Evolutionary conservation across 2,797 vertebrate species (phyloP).

Genomic region (Pseudochirops corinnae): DNA sequence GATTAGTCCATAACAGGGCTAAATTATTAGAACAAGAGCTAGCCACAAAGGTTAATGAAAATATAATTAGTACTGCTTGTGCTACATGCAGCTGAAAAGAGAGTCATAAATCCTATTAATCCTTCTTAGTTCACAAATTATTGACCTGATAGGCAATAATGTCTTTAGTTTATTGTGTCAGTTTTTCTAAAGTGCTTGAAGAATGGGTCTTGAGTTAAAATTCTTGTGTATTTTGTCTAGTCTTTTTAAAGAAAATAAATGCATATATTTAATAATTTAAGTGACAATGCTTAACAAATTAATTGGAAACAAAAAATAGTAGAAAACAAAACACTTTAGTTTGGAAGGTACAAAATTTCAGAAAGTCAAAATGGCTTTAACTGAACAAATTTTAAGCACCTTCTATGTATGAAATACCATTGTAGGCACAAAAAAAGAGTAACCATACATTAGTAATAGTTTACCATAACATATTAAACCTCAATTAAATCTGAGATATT

Average conservation of each 20-base stretch:
- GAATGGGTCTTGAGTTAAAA: slow-evolving; percentile 18
- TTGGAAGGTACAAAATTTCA: not conserved
- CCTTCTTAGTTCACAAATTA: slow-evolving; percentile 83
- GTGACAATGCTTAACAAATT: not conserved
- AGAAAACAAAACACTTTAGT: not conserved
- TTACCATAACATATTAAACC: not conserved
- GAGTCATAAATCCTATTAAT: slow-evolving; percentile 84
- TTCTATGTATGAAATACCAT: not conserved
- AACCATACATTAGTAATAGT: not conserved
- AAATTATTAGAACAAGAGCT: slow-evolving; percentile 85
- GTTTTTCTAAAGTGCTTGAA: slow-evolving; percentile 71
- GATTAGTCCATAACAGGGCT: slow-evolving; percentile 80
- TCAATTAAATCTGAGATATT: not conserved
- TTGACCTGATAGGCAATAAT: slow-evolving; percentile 83
- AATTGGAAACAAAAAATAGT: not conserved
- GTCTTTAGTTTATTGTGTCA: slow-evolving; percentile 71
- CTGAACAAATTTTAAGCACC: not conserved
- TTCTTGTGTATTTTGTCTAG: not conserved
- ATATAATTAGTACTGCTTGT: slow-evolving; percentile 84
- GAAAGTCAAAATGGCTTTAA: not conserved
- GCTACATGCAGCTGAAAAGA: slow-evolving; percentile 82
- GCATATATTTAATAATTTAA: not conserved
- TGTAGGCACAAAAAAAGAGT: not conserved
- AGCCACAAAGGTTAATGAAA: slow-evolving; percentile 85
- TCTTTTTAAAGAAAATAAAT: slow-evolving; percentile 38